A percentile compares a stretch with the other conserved stretches of the same genome.
Conservation (phyloP, 2,888 invertebrate species). For the Caenorhabditis virilis region DNA sequence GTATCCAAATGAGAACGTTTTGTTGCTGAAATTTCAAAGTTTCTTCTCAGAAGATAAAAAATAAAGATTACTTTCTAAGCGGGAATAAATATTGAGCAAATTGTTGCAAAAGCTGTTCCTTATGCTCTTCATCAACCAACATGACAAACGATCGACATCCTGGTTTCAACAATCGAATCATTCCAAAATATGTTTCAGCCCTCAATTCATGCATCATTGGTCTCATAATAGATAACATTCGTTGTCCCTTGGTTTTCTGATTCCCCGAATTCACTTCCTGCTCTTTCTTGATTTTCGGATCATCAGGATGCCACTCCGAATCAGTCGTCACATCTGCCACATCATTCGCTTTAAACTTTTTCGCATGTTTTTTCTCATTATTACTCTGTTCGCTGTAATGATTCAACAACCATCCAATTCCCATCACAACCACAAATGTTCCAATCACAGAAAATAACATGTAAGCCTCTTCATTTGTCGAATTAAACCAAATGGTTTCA, state of each 20-base stretch:
- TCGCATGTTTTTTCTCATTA: slow-evolving; percentile 14
- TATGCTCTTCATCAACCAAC: slow-evolving; percentile 85
- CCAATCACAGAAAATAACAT: slow-evolving; percentile 63
- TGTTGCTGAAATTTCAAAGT: slow-evolving; percentile 77
- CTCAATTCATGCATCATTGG: slow-evolving; percentile 84
- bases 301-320: slow-evolving; percentile 66
- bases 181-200: slow-evolving; percentile 91
- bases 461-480: slow-evolving; percentile 63
- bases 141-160: slow-evolving; percentile 86
- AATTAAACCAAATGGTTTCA: slow-evolving; percentile 61
- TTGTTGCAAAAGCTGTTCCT: slow-evolving; percentile 83
- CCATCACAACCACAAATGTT: slow-evolving; percentile 43
- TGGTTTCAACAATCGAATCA: slow-evolving; percentile 88
- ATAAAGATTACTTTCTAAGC: slow-evolving; percentile 81
- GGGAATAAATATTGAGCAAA: slow-evolving; percentile 94
- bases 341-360: slow-evolving; percentile 21
- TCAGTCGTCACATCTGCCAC: slow-evolving; percentile 27
- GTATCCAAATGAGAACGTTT: slow-evolving; percentile 91
- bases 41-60: neutral
- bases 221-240: slow-evolving; percentile 50
- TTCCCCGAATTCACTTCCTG: slow-evolving; percentile 8
- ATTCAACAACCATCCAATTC: slow-evolving; percentile 41
- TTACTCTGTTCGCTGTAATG: slow-evolving; percentile 27
- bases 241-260: slow-evolving; percentile 7
- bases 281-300: slow-evolving; percentile 51